Evolutionary conservation across 1,140 invertebrate genomes (phyloP).

Genomic region (Lasioglossum baleicum): DNA sequence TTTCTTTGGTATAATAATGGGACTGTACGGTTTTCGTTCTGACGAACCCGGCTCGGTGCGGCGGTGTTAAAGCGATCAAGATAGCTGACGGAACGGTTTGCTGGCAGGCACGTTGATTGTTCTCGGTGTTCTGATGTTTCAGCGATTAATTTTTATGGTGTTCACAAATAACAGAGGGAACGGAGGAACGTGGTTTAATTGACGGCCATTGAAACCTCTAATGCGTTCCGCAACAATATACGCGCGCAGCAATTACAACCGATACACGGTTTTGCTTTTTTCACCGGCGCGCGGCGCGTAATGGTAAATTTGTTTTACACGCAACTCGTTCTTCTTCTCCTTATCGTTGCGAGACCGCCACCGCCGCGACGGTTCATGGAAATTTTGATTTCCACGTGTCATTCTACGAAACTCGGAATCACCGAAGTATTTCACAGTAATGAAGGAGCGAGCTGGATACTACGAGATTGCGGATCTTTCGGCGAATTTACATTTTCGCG

Average conservation of each 20-base stretch:
- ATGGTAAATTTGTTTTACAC: background rate
- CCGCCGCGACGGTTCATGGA: no score
- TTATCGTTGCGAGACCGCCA: background rate
- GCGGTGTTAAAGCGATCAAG: background rate
- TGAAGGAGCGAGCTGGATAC: background rate
- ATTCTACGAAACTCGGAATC: no score
- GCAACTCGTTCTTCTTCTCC: background rate
- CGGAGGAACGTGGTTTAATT: slow-evolving; percentile 12
- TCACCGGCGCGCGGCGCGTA: background rate
- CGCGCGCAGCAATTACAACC: background rate
- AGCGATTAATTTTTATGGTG: slow-evolving; percentile 42
- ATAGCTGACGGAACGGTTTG: background rate
- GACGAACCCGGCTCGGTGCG: background rate
- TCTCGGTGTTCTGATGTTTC: slow-evolving; percentile 20
- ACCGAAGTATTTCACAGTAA: no score
- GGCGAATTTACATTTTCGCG: background rate
- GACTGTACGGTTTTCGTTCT: background rate
- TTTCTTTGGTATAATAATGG: background rate
- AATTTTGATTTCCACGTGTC: no score
- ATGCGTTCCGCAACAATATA: background rate
- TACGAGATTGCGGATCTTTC: background rate
- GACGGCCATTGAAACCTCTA: background rate
- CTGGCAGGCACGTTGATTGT: background rate
- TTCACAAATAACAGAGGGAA: background rate
- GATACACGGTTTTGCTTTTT: background rate